Evolutionary conservation across 2,797 vertebrate genomes (phyloP).

Genomic region (Pseudopleuronectes americanus): DNA sequence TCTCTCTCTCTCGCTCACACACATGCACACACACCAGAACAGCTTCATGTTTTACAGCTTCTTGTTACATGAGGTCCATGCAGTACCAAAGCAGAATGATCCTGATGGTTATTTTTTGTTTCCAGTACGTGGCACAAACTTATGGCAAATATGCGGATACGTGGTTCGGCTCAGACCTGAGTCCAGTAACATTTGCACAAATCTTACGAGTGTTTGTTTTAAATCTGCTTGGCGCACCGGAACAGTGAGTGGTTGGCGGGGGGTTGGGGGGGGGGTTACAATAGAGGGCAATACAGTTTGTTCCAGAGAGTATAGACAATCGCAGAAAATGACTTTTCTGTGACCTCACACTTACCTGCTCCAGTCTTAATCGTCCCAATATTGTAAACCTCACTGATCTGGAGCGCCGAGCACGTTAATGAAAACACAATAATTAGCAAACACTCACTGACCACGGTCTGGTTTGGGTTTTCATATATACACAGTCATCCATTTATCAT

Average conservation of each 20-base stretch:
- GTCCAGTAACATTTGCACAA: slow-evolving; percentile 56
- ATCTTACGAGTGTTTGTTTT: slow-evolving; percentile 31
- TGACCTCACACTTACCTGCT: slow-evolving; percentile 43
- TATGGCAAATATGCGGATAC: slow-evolving; percentile 68
- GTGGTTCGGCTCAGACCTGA: slow-evolving; percentile 64
- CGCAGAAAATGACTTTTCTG: slow-evolving; percentile 6
- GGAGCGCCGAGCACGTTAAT: slow-evolving; percentile 38
- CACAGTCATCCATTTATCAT: slow-evolving; percentile 32
- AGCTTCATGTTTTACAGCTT: slow-evolving; percentile 58
- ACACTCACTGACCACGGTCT: slow-evolving; percentile 47
- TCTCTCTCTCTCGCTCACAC: slow-evolving; percentile 28
- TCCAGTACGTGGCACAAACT: slow-evolving; percentile 70
- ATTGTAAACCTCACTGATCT: slow-evolving; percentile 39
- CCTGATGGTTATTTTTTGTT: slow-evolving; percentile 33
- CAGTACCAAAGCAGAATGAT: slow-evolving; percentile 74
- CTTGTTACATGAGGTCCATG: slow-evolving; percentile 75
- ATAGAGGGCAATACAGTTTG: slow-evolving; percentile 10
- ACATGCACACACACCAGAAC: slow-evolving; percentile 47
- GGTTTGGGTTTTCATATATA: slow-evolving; percentile 62
- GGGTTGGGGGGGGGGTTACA: slow-evolving; percentile 33
- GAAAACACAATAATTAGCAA: slow-evolving; percentile 42
- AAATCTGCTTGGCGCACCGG: slow-evolving; percentile 33
- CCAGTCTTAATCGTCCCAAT: slow-evolving; percentile 32
- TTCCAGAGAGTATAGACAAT: slow-evolving; percentile 49
- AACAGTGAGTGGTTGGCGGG: neutral